Conservation (phyloP, 1,140 invertebrate genomes). For the Luehdorfia chinensis region DNA sequence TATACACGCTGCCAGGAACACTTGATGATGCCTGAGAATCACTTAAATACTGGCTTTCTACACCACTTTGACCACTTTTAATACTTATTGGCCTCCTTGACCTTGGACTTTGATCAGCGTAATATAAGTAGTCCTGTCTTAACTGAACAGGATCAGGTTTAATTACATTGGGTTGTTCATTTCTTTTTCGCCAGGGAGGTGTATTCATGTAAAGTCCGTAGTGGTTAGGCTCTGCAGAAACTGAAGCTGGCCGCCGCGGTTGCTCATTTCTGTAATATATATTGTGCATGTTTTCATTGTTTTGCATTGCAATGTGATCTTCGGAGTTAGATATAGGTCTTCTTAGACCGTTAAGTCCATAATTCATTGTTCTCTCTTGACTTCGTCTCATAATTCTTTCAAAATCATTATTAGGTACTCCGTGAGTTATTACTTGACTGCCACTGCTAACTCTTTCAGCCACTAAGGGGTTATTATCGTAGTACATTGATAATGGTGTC, state of each 20-base stretch:
- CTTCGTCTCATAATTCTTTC: slow-evolving; percentile 70
- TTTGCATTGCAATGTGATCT: slow-evolving; percentile 77
- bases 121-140: slow-evolving; percentile 79
- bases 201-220: slow-evolving; percentile 58
- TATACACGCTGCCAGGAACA: slow-evolving; percentile 43
- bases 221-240: slow-evolving; percentile 76
- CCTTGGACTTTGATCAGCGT: slow-evolving; percentile 81
- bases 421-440: slow-evolving; percentile 42
- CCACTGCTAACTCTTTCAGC: slow-evolving; percentile 41
- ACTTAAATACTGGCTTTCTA: slow-evolving; percentile 71
- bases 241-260: slow-evolving; percentile 75
- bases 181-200: slow-evolving; percentile 54
- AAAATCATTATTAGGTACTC: slow-evolving; percentile 69
- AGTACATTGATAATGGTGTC: slow-evolving; percentile 72
- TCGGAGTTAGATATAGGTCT: slow-evolving; percentile 77
- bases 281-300: slow-evolving; percentile 57
- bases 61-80: slow-evolving; percentile 57
- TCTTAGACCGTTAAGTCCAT: slow-evolving; percentile 53
- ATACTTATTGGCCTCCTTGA: slow-evolving; percentile 82
- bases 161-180: slow-evolving; percentile 39
- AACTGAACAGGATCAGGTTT: slow-evolving; percentile 57
- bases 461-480: slow-evolving; percentile 63
- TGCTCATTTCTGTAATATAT: slow-evolving; percentile 57
- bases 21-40: slow-evolving; percentile 68
- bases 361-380: slow-evolving; percentile 54